These are phyloP conservation scores for Recurvirostra avosetta DNA, from an alignment of 2,113 vertebrate genomes.

Conservation along the genomic window DNA sequence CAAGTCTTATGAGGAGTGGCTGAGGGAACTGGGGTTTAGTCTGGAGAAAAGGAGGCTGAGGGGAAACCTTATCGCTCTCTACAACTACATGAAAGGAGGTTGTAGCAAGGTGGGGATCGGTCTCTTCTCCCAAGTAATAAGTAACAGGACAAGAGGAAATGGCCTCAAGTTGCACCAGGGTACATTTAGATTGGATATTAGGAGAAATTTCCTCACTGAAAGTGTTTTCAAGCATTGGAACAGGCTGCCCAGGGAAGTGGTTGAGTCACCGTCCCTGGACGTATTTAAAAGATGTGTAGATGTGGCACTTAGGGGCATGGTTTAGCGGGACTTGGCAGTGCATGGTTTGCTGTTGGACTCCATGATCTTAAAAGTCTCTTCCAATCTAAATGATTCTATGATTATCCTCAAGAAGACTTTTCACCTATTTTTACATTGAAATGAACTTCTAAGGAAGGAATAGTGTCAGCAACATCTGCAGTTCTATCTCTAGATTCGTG, in stretches of 20 bases:
- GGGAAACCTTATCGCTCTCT: not conserved
- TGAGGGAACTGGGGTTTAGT: not conserved
- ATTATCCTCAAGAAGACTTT: not conserved
- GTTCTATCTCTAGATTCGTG: not conserved
- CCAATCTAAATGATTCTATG: not conserved
- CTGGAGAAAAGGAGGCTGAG: not conserved
- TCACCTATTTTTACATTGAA: not conserved
- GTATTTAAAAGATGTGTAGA: not conserved
- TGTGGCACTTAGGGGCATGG: no score
- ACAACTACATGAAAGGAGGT: no score
- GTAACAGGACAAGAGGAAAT: not conserved
- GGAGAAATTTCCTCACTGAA: not conserved
- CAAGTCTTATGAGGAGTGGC: not conserved
- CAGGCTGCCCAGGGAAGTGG: not conserved
- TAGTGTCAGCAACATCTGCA: not conserved
- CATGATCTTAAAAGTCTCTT: not conserved
- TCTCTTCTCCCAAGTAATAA: not conserved
- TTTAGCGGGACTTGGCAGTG: not conserved
- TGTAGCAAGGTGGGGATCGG: rapidly evolving
- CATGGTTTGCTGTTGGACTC: not conserved
- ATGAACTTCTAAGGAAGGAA: not conserved
- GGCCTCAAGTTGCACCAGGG: not conserved
- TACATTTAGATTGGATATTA: not conserved
- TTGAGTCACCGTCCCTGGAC: no score
- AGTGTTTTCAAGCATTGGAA: not conserved